Percentiles rank a stretch among this genome's conserved stretches.
Evolutionary conservation across 2,888 invertebrate genomes (phyloP).

Genomic region (Epirrhoe tristata): DNA sequence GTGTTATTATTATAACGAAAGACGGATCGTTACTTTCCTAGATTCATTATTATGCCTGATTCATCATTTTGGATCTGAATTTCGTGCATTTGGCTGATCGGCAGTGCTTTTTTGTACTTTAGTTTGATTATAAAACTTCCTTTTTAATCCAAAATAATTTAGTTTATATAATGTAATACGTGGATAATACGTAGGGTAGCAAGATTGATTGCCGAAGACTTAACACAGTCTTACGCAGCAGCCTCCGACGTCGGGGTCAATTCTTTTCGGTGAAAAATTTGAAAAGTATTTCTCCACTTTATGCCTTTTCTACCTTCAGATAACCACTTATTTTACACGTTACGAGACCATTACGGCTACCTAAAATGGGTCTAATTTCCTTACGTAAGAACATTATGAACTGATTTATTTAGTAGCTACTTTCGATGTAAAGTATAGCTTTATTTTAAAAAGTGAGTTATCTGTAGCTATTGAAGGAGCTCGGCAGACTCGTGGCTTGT

Average conservation of each 20-base stretch:
- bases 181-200: background rate
- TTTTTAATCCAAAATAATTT: background rate
- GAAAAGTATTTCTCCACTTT: background rate
- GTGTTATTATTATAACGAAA: too few relatives aligned
- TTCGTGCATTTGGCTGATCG: too few relatives aligned
- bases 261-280: background rate
- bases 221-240: background rate
- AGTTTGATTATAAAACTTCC: background rate
- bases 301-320: background rate
- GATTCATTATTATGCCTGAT: too few relatives aligned
- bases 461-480: conserved; percentile 1
- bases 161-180: background rate
- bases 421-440: conserved; percentile 1
- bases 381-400: background rate
- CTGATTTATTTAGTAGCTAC: conserved; percentile 4
- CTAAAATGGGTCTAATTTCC: conserved; percentile 1
- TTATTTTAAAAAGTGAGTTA: conserved; percentile 2
- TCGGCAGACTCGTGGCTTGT: conserved; percentile 2
- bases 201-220: background rate
- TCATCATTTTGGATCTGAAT: too few relatives aligned
- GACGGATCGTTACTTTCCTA: too few relatives aligned
- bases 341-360: background rate
- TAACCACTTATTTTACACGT: background rate
- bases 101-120: too few relatives aligned
- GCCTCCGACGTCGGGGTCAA: background rate